phyloP scores from a whole-genome alignment of 2,113 vertebrate species.

The Calyptomena viridis region DNA sequence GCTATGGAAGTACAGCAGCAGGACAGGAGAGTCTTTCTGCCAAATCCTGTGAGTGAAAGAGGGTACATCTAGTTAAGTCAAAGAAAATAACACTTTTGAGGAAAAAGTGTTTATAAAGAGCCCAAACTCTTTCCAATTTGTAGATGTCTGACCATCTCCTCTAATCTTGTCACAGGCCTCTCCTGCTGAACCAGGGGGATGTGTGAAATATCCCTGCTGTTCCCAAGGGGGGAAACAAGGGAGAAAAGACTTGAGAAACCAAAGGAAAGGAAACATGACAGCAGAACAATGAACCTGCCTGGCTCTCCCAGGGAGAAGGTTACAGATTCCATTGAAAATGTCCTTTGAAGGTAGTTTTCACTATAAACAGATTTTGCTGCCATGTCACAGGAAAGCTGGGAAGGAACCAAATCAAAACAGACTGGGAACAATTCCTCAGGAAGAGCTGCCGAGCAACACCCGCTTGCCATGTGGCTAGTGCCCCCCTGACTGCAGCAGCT shows the following conservation, averaged over 20 bases:
- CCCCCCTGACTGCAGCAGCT: background rate
- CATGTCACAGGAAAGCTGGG: conserved; percentile 67
- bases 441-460: conserved; percentile 40
- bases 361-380: conserved; percentile 64
- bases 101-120: background rate
- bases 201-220: conserved; percentile 44
- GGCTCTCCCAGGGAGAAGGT: conserved; percentile 58
- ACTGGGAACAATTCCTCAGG: conserved; percentile 63
- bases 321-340: conserved; percentile 52
- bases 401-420: conserved; percentile 63
- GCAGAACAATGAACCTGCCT: conserved; percentile 64
- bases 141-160: background rate
- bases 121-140: background rate
- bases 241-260: conserved; percentile 65
- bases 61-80: background rate
- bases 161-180: conserved; percentile 4
- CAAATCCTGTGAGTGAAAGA: background rate
- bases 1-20: background rate
- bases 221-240: conserved; percentile 59
- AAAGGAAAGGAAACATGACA: conserved; percentile 66
- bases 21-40: background rate
- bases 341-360: conserved; percentile 60
- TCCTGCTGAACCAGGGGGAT: background rate
- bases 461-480: conserved; percentile 20
- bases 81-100: background rate